These are phyloP conservation scores for Caenorhabditis drosophilae DNA, from an alignment of 2,888 invertebrate species.

Conservation along the genomic window DNA sequence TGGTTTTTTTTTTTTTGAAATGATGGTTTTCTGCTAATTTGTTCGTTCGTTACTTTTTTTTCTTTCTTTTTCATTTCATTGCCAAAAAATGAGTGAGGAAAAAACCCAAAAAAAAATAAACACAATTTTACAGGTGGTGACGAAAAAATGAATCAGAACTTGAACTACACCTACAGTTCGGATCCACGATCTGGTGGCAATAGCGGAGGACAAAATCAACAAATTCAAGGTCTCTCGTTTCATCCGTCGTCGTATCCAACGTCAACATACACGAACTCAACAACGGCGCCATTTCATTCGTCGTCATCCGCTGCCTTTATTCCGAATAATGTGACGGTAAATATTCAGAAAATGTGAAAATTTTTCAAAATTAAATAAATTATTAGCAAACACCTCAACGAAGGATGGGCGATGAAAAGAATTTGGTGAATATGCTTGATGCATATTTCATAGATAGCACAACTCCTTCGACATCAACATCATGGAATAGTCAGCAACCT, in stretches of 20 bases:
- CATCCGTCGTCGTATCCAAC: constrained; percentile 48
- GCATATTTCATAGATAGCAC: constrained; percentile 47
- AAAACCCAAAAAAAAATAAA: not conserved
- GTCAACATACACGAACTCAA: constrained; percentile 41
- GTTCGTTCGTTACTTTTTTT: no score
- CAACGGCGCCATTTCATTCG: constrained; percentile 41
- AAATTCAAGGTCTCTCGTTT: constrained; percentile 38
- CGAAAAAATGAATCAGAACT: constrained; percentile 45
- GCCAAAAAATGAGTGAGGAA: not conserved
- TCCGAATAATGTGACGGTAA: constrained; percentile 33
- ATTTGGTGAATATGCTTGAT: constrained; percentile 42
- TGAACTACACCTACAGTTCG: constrained; percentile 43
- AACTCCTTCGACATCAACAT: constrained; percentile 29
- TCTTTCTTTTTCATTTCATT: not conserved
- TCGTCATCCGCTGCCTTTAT: constrained; percentile 40
- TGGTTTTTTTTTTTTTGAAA: no score
- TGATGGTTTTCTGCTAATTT: no score
- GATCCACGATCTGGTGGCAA: constrained; percentile 39
- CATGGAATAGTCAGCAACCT: constrained; percentile 24
- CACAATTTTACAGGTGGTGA: not conserved
- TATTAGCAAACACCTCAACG: constrained; percentile 17
- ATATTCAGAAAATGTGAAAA: not conserved
- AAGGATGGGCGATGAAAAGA: constrained; percentile 34
- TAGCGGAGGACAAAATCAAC: constrained; percentile 35
- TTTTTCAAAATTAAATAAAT: constrained; percentile 6